Evolutionary conservation across 2,888 invertebrate species (phyloP), one percentile per base, ranked within the genome.

Genomic region (Cantharis nigra): DNA sequence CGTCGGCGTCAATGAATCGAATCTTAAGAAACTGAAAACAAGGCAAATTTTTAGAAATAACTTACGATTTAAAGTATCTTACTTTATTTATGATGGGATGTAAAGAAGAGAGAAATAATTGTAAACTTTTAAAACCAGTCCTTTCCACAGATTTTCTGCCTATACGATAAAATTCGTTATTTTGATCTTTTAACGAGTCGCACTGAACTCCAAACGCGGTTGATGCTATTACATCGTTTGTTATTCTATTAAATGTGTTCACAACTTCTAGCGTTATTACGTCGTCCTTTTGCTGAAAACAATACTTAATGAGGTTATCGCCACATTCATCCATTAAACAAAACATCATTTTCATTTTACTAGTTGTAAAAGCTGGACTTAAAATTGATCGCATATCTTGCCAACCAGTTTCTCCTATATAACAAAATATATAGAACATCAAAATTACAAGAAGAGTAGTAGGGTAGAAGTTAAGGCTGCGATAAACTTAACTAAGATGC

Each of bases 361-460:
- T 85, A 20, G 85, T 84, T 4, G 87, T 87, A 78, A 87, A 87
- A 5, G 84, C 81, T 7, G 87, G 87, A 80, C 89, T 90, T 26
- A 83, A 65, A 9, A 78, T 80, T 9, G 78, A 67, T 18, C 83
- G 64, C 80, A 83, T 80, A 3, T 80, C 76, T 9, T 74, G 73
- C 83, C 83, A 83, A 72, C 65, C 65, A 0, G 18, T n/a, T 9
- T 18, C 4, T 0, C 20, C 65, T 65, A 11, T 64, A 23, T 23
- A 23, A 23, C 23, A 23, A 23, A 23, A 5, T 5, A 23, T 23
- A 23, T 5, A 23, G 5, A 5, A 23, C 16, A 16, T 16, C 16
- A 16, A 16, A 20, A 20, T 20, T 20, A 4, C 3, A 20, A 16
- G 16, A 16, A 16, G 16, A 16, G 1, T 16, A 16, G 1, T 16